Conservation (phyloP, 2,888 invertebrate genomes). For the Tanaodytes sp. region DNA sequence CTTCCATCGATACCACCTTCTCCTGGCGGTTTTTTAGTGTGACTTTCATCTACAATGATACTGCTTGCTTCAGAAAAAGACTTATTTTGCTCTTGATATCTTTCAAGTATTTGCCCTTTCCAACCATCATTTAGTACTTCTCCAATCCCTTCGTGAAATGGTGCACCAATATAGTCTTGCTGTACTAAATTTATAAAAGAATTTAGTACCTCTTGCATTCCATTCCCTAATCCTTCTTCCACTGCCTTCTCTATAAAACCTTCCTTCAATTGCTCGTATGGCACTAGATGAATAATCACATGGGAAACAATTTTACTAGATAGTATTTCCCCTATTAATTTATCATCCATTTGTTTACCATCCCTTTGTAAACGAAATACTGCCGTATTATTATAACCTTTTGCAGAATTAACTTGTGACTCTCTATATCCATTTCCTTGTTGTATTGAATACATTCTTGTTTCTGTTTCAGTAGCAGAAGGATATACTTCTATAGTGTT, state of each 20-base stretch:
- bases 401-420: not conserved
- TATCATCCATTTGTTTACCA: not conserved
- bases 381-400: conserved; percentile 1
- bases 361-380: conserved; percentile 3
- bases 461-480: not conserved
- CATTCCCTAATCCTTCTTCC: not conserved
- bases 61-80: not conserved
- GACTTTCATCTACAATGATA: not conserved
- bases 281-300: not conserved
- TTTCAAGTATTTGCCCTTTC: not conserved
- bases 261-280: not conserved
- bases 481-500: conserved; percentile 2
- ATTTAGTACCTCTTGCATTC: not conserved
- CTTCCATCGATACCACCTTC: not conserved
- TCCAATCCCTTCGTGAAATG: not conserved
- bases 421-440: conserved; percentile 1
- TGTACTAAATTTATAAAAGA: not conserved
- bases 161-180: not conserved
- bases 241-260: not conserved
- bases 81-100: not conserved
- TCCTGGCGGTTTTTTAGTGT: not conserved
- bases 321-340: not conserved
- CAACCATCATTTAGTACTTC: not conserved
- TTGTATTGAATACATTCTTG: not conserved
- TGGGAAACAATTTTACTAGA: not conserved